phyloP scores from a whole-genome alignment of 1,140 invertebrate species.

The Drosophila lini region DNA sequence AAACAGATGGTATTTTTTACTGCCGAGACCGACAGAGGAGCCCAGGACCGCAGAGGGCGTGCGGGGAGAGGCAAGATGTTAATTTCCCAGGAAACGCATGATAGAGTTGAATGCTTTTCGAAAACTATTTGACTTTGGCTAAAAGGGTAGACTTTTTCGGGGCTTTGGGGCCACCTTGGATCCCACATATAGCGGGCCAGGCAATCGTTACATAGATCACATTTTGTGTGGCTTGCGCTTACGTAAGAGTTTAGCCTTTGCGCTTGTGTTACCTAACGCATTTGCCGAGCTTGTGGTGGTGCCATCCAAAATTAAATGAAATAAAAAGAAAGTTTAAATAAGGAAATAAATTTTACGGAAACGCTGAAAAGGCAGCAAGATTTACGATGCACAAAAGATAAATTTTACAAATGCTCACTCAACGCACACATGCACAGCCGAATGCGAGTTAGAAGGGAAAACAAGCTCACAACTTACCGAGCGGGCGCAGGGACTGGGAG shows the following conservation, averaged over 20 bases:
- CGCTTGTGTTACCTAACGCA: conserved; percentile 31
- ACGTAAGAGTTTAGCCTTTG: conserved; percentile 4
- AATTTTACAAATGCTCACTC: conserved; percentile 58
- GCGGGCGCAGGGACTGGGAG: not conserved
- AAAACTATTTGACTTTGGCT: conserved; percentile 76
- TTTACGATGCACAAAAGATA: conserved; percentile 79
- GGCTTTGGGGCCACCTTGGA: conserved; percentile 7
- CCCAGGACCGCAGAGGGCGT: conserved; percentile 25
- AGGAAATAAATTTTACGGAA: conserved; percentile 77
- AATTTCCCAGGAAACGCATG: conserved; percentile 82
- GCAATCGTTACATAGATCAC: conserved; percentile 71
- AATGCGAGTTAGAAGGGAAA: conserved; percentile 55
- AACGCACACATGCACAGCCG: conserved; percentile 38
- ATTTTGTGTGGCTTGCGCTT: conserved; percentile 37
- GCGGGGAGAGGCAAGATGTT: conserved; percentile 55
- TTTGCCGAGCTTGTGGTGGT: not conserved
- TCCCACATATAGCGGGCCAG: conserved; percentile 29
- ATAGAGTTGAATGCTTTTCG: conserved; percentile 79
- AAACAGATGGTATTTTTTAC: conserved; percentile 57
- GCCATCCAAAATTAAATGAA: conserved; percentile 24
- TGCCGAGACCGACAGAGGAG: conserved; percentile 29
- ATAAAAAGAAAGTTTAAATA: conserved; percentile 73
- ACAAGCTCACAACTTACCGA: conserved; percentile 27
- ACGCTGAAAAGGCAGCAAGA: conserved; percentile 77
- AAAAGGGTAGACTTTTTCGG: conserved; percentile 40